A percentile compares a stretch with the other conserved stretches of the same genome.
Conservation (phyloP, 2,888 invertebrate species). For the Synanthedon formicaeformis region DNA sequence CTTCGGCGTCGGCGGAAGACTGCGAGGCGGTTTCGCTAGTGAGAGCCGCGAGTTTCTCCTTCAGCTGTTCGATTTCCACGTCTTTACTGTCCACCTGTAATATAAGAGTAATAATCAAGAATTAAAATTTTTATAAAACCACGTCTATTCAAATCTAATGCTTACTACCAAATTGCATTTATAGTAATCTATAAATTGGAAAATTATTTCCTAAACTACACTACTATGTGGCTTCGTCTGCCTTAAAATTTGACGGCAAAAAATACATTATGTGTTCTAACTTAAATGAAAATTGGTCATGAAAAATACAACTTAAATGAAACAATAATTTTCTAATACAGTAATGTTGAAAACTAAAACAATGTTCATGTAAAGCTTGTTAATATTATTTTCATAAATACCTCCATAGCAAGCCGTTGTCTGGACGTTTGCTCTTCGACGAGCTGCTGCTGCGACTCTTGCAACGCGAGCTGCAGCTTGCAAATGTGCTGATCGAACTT, state of each 20-base stretch:
- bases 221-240: too few relatives aligned
- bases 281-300: neutral
- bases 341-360: too few relatives aligned
- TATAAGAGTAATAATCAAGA: too few relatives aligned
- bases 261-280: neutral
- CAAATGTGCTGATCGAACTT: constrained; percentile 90
- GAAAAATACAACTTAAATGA: neutral
- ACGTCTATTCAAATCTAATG: too few relatives aligned
- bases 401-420: constrained; percentile 91
- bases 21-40: constrained; percentile 91
- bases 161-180: too few relatives aligned
- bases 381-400: constrained; percentile 10
- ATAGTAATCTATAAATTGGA: too few relatives aligned
- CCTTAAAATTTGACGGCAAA: neutral
- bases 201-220: too few relatives aligned
- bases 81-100: constrained; percentile 89
- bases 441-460: constrained; percentile 87
- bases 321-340: too few relatives aligned
- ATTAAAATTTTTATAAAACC: too few relatives aligned
- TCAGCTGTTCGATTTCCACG: constrained; percentile 93
- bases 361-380: too few relatives aligned
- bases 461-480: constrained; percentile 86
- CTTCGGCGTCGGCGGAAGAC: constrained; percentile 90
- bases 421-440: constrained; percentile 76
- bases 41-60: constrained; percentile 83